These are phyloP conservation scores for Pseudachorutes palmiensis DNA, from an alignment of 1,140 invertebrate genomes.

Conservation along the genomic window DNA sequence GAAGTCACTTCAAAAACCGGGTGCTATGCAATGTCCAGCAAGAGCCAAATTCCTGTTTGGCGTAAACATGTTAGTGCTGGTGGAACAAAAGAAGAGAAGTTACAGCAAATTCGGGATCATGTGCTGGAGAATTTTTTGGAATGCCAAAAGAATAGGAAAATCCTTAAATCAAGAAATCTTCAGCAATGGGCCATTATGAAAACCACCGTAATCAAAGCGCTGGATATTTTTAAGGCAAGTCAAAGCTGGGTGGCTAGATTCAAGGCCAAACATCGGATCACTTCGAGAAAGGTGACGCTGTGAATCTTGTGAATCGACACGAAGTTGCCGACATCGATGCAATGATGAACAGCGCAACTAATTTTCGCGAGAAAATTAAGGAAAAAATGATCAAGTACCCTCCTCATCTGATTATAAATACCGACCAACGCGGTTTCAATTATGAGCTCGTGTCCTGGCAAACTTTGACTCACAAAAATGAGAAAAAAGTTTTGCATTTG, in stretches of 20 bases:
- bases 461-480: slow-evolving; percentile 5
- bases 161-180: slow-evolving; percentile 7
- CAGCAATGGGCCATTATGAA: slow-evolving; percentile 13
- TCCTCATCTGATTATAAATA: background rate
- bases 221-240: slow-evolving; percentile 15
- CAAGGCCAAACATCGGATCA: slow-evolving; percentile 17
- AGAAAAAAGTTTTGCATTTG: slow-evolving; percentile 23
- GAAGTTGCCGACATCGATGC: background rate
- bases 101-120: background rate
- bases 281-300: slow-evolving; percentile 15
- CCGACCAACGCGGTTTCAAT: slow-evolving; percentile 14
- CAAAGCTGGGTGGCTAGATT: slow-evolving; percentile 13
- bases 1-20: too few species aligned
- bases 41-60: too few species aligned
- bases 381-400: background rate
- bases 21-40: too few species aligned
- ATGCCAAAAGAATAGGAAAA: slow-evolving; percentile 5
- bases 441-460: slow-evolving; percentile 9
- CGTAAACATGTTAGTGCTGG: slow-evolving; percentile 2
- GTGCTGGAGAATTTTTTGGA: slow-evolving; percentile 10
- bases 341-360: background rate
- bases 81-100: slow-evolving; percentile 21
- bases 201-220: background rate
- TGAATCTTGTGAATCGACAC: slow-evolving; percentile 10
- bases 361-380: slow-evolving; percentile 15